These are phyloP conservation scores for Tetragonula clypearis DNA, from an alignment of 1,140 invertebrate genomes.

Conservation along the genomic window DNA sequence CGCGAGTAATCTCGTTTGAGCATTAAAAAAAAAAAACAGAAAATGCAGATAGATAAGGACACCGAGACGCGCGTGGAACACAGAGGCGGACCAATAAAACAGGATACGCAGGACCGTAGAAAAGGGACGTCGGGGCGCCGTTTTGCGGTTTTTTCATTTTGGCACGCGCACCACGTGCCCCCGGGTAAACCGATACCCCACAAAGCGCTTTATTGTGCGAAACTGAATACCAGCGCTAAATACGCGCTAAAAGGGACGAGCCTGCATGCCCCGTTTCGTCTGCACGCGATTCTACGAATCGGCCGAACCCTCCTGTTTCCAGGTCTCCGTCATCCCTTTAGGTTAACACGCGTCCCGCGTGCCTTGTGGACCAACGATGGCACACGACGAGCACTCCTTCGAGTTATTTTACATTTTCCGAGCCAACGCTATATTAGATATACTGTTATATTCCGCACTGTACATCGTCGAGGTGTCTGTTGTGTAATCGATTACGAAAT, in stretches of 20 bases:
- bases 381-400: neutral
- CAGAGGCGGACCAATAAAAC: neutral
- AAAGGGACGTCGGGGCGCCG: constrained; percentile 63
- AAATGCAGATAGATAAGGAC: neutral
- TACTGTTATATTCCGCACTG: too few relatives aligned
- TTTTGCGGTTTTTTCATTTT: constrained; percentile 81
- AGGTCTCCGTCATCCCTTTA: constrained; percentile 26
- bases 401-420: neutral
- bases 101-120: constrained; percentile 49
- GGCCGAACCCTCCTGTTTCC: neutral
- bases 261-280: constrained; percentile 40
- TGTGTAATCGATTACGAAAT: too few relatives aligned
- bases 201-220: constrained; percentile 81
- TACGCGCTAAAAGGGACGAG: constrained; percentile 64
- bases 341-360: neutral
- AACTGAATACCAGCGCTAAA: constrained; percentile 77
- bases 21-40: neutral
- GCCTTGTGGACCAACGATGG: neutral
- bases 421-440: too few relatives aligned
- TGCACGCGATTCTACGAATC: constrained; percentile 55
- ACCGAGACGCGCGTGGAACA: neutral
- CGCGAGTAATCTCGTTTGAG: neutral
- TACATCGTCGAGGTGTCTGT: too few relatives aligned
- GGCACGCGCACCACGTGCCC: constrained; percentile 77
- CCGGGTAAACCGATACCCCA: constrained; percentile 79